Base-by-base conservation (phyloP, 2,113 vertebrate species). In the Varanus komodoensis region DNA sequence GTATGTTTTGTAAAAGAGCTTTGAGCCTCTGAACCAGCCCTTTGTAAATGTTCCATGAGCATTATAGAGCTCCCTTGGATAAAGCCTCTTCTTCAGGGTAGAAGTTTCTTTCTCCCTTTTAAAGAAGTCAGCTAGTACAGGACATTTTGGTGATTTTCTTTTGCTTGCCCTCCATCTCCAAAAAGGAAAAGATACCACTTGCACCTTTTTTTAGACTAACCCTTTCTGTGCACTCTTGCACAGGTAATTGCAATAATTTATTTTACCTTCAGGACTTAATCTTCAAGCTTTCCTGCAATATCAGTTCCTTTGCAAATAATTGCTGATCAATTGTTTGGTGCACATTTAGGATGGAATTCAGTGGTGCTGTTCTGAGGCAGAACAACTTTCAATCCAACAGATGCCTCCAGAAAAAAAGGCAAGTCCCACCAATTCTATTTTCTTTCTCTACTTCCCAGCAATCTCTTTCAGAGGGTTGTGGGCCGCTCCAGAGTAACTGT, bases 101-200 rank as follows among this genome's bases (percentile, higher is more conserved):
- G 4, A 78, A 85, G 48, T 17, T 38, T 85, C 21, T 50, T 29
- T 21, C 4, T 68, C 23, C 21, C 15, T n/a, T 78, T 74, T 54
- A 38, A 34, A 23, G 32, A 3, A 52, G 8, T 52, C 50, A 48
- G 71, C 77, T 85, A 83, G 75, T 89, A 93, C 94, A 88, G 92
- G 91, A 95, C 77, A 0, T 89, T 92, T 93, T 77, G 78, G 88
- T 94, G 79, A 61, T 84, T 64, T 61, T 17, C 52, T n/a, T 91
- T 92, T 92, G 71, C 89, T 92, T 92, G 86, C 75, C 64, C 29
- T 68, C 69, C 83, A 85, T 82, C 89, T 95, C 91, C 90, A 93
- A 80, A 91, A 48, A 87, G 48, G 7, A 57, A 29, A 78, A 84
- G 14, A 86, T 69, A 93, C 83, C 12, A 88, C 3, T 81, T 91